Evolutionary conservation across 1,140 invertebrate genomes (phyloP).

Genomic region (Cherax quadricarinatus): DNA sequence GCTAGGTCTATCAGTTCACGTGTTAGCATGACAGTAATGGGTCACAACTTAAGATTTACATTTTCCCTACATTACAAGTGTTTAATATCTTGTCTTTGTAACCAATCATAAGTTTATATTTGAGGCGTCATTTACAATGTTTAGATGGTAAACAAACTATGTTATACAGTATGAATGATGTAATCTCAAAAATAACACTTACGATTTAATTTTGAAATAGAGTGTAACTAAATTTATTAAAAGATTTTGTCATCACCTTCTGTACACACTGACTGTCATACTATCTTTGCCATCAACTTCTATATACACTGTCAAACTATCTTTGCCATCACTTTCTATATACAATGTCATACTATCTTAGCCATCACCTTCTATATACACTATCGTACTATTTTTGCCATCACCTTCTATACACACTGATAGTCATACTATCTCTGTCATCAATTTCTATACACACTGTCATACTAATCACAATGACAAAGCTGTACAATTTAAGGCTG

Average conservation of each 20-base stretch:
- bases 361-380: too few species aligned
- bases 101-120: not conserved
- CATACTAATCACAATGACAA: not conserved
- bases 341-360: too few species aligned
- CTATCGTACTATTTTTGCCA: not conserved
- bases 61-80: not conserved
- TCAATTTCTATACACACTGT: not conserved
- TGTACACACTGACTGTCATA: too few species aligned
- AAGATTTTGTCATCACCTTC: too few species aligned
- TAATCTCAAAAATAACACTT: too few species aligned
- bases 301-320: too few species aligned
- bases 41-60: not conserved
- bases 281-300: too few species aligned
- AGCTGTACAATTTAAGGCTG: slow-evolving; percentile 23
- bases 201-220: not conserved
- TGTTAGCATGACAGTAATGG: not conserved
- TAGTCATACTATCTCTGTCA: not conserved
- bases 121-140: too few species aligned
- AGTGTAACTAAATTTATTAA: not conserved
- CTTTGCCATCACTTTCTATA: too few species aligned
- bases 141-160: not conserved
- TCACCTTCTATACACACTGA: not conserved
- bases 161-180: too few species aligned
- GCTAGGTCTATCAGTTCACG: not conserved
- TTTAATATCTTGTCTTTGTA: not conserved